Conservation (phyloP, 2,113 vertebrate genomes). For the Epinephelus cyanopodus region DNA sequence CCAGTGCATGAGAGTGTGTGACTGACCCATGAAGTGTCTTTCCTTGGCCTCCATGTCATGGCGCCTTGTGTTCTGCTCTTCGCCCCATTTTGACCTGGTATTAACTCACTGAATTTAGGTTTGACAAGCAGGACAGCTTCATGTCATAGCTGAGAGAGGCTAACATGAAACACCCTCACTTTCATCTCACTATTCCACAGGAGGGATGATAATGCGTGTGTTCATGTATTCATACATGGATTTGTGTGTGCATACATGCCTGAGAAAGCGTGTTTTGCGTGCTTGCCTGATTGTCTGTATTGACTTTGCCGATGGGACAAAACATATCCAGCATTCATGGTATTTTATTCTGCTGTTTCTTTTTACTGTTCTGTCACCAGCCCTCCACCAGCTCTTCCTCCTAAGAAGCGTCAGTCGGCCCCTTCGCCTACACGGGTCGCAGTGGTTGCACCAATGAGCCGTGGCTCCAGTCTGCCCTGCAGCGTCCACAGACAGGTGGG, state of each 20-base stretch:
- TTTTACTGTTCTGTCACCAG: constrained; percentile 48
- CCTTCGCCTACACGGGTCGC: constrained; percentile 95
- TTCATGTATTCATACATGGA: constrained; percentile 67
- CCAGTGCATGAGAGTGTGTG: constrained; percentile 78
- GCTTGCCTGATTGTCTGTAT: constrained; percentile 29
- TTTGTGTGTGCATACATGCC: constrained; percentile 62
- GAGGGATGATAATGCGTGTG: constrained; percentile 56
- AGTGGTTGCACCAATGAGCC: constrained; percentile 96
- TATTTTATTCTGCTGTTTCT: constrained; percentile 13
- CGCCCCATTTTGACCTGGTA: constrained; percentile 54
- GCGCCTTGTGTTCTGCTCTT: constrained; percentile 31
- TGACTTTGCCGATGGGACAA: neutral
- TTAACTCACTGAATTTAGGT: constrained; percentile 53
- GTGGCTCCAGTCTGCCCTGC: constrained; percentile 93
- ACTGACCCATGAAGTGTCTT: constrained; percentile 66
- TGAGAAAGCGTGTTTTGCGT: constrained; percentile 35
- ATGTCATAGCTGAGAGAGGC: constrained; percentile 45
- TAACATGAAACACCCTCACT: constrained; percentile 60
- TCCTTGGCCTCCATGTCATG: constrained; percentile 57
- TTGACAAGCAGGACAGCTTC: constrained; percentile 41
- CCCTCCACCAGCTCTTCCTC: constrained; percentile 92
- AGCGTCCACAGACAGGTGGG: constrained; percentile 94
- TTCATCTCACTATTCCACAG: constrained; percentile 52
- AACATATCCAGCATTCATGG: neutral
- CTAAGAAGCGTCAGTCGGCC: constrained; percentile 96